Conservation (phyloP, 35 echinoderm and acorn worm species). For the Heliocidaris tuberculata region DNA sequence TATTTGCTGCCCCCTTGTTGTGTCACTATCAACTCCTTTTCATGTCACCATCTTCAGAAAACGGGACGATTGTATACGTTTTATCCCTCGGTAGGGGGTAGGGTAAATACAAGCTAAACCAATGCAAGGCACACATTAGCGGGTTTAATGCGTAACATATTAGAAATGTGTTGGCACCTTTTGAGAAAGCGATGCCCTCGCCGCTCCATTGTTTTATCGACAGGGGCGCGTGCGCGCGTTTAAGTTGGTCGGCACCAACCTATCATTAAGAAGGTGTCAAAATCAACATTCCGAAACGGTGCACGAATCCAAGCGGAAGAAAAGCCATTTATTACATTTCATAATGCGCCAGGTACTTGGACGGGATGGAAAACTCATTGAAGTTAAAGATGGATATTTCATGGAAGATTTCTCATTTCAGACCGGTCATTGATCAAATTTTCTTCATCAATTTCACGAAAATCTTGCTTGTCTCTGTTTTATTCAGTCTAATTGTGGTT, state of each 20-base stretch:
- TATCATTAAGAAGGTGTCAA: constrained; percentile 11
- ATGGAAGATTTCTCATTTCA: background rate
- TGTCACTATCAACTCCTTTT: background rate
- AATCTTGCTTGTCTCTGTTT: background rate
- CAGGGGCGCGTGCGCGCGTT: background rate
- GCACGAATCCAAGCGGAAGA: background rate
- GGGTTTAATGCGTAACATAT: constrained; percentile 26
- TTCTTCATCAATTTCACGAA: background rate
- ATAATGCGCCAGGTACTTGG: background rate
- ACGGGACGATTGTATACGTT: background rate
- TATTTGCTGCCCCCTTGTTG: constrained; percentile 22
- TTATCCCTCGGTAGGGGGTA: background rate
- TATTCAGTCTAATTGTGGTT: no score
- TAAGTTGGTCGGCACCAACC: background rate
- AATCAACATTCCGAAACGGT: constrained; percentile 9
- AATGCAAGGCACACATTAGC: background rate
- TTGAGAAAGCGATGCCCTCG: background rate
- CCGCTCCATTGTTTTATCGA: constrained; percentile 2
- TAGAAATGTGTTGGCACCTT: constrained; percentile 23
- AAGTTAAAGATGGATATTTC: constrained; percentile 7
- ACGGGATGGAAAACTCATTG: background rate
- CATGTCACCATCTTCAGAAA: background rate
- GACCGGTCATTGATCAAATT: constrained; percentile 1
- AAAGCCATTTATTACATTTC: constrained; percentile 9
- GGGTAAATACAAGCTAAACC: constrained; percentile 10